These are phyloP conservation scores for Coracopsis vasa DNA, from an alignment of 2,113 vertebrate genomes.

Conservation along the genomic window DNA sequence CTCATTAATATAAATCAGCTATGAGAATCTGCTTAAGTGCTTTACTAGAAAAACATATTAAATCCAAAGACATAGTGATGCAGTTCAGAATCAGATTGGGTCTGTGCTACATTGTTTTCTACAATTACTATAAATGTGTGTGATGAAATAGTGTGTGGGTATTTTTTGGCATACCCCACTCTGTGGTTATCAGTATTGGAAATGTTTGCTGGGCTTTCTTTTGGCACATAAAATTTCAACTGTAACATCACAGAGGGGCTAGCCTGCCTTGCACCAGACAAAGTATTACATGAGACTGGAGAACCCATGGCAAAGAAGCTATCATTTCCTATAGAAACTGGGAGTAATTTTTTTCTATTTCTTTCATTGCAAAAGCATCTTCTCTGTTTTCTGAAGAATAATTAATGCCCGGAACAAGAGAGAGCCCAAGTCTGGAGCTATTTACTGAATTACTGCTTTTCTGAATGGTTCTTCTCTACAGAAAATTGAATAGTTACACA, in stretches of 20 bases:
- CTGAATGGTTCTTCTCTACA: not conserved
- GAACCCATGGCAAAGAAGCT: not conserved
- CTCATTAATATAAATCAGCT: slow-evolving; percentile 10
- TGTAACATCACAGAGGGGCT: not conserved
- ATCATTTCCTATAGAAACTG: not conserved
- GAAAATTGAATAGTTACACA: not conserved
- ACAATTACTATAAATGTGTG: not conserved
- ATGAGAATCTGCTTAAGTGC: slow-evolving; percentile 1
- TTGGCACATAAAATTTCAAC: not conserved
- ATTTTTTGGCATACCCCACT: not conserved
- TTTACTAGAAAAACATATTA: not conserved
- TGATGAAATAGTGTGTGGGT: not conserved
- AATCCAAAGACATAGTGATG: not conserved
- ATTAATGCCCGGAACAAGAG: not conserved
- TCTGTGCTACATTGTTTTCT: not conserved
- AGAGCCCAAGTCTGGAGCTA: fast-evolving
- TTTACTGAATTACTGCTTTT: not conserved
- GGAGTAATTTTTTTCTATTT: not conserved
- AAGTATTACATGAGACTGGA: not conserved
- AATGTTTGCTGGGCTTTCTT: not conserved
- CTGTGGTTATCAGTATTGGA: not conserved
- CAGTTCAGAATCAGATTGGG: not conserved
- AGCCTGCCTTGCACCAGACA: not conserved
- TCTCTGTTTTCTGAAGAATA: not conserved
- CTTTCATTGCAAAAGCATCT: not conserved